phyloP scores from a whole-genome alignment of 2,888 invertebrate genomes.

The Drosophila atroscutellata region DNA sequence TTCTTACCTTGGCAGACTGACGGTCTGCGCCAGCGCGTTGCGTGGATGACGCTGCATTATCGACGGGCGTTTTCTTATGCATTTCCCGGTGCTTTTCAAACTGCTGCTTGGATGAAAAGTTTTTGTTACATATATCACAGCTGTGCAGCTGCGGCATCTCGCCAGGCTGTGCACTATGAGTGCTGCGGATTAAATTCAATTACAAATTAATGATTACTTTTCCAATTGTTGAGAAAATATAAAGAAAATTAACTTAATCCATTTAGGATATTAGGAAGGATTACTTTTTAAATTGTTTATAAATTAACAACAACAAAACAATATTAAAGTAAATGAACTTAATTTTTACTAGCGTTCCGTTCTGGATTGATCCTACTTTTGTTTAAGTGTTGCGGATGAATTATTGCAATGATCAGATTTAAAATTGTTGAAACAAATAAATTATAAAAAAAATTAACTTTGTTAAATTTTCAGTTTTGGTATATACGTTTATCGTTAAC shows the following conservation, averaged over 20 bases:
- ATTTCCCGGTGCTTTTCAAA: slow-evolving; percentile 88
- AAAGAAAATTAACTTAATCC: not conserved
- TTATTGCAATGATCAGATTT: not conserved
- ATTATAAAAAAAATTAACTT: too few species aligned
- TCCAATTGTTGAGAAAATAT: not conserved
- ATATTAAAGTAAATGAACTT: not conserved
- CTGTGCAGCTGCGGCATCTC: slow-evolving; percentile 86
- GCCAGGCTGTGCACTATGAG: slow-evolving; percentile 75
- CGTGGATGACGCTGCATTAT: slow-evolving; percentile 39
- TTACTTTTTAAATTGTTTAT: not conserved
- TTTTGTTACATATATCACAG: slow-evolving; percentile 89
- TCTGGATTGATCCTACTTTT: not conserved
- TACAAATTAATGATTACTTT: not conserved
- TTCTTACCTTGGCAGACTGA: slow-evolving; percentile 6
- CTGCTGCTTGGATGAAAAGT: slow-evolving; percentile 89
- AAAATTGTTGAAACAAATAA: too few species aligned
- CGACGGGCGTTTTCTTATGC: slow-evolving; percentile 81
- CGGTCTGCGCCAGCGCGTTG: slow-evolving; percentile 24
- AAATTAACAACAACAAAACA: not conserved
- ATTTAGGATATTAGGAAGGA: not conserved
- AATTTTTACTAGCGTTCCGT: not conserved
- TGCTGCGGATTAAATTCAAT: slow-evolving; percentile 59
- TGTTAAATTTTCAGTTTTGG: not conserved
- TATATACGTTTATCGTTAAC: not conserved
- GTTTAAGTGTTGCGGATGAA: not conserved